Conservation (phyloP, 2,797 vertebrate genomes). For the Rhinophrynus dorsalis region DNA sequence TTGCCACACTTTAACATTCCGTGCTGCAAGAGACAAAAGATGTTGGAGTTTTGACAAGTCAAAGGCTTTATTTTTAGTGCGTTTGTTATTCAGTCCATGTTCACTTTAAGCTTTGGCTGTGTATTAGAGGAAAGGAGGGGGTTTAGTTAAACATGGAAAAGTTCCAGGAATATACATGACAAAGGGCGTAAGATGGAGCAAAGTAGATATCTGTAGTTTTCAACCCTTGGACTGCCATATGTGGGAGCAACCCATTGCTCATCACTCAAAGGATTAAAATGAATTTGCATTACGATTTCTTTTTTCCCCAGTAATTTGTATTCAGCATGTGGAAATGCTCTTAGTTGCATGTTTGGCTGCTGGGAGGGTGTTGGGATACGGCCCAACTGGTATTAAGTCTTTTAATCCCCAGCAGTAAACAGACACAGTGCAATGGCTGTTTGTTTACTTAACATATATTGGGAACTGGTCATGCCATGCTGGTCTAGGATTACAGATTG, state of each 20-base stretch:
- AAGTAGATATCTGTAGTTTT: too few species aligned
- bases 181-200: too few species aligned
- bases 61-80: constrained; percentile 52
- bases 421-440: constrained; percentile 51
- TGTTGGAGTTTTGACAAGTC: constrained; percentile 50
- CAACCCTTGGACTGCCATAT: too few species aligned
- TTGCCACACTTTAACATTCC: constrained; percentile 23
- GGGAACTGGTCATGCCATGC: constrained; percentile 45
- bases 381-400: constrained; percentile 1
- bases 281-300: too few species aligned
- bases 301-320: too few species aligned
- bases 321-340: background rate
- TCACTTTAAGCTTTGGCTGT: constrained; percentile 18
- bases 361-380: background rate
- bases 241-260: too few species aligned
- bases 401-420: constrained; percentile 53
- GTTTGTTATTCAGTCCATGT: constrained; percentile 54
- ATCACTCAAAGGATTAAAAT: too few species aligned
- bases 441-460: constrained; percentile 53
- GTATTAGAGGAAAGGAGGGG: background rate
- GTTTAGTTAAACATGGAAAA: constrained; percentile 21
- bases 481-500: constrained; percentile 52
- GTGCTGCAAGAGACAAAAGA: constrained; percentile 37
- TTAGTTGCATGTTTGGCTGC: background rate
- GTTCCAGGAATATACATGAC: background rate